Percentiles rank a stretch among this genome's conserved stretches.
Conservation (phyloP, 2,113 vertebrate species). For the Mola mola region DNA sequence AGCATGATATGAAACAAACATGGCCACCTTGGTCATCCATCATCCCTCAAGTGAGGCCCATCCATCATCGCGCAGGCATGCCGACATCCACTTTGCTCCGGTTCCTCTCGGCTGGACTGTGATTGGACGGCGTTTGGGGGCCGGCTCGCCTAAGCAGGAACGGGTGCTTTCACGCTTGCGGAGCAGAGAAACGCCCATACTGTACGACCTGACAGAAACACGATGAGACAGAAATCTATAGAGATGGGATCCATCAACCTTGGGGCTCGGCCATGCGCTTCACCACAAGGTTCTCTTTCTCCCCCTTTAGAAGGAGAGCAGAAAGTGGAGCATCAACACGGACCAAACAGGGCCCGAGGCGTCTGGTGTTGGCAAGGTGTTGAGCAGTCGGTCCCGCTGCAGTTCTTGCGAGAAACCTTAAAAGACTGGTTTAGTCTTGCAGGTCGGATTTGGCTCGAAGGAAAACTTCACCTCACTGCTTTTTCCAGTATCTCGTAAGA, state of each 20-base stretch:
- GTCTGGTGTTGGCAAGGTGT: background rate
- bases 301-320: background rate
- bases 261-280: constrained; percentile 1
- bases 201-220: constrained; percentile 60
- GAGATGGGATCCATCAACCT: constrained; percentile 58
- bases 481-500: background rate
- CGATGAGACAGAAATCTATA: constrained; percentile 52
- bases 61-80: constrained; percentile 71
- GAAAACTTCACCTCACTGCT: background rate
- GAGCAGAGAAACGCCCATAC: constrained; percentile 48
- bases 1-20: constrained; percentile 72
- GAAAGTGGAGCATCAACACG: constrained; percentile 2
- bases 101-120: constrained; percentile 71
- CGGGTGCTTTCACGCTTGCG: constrained; percentile 52
- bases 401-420: background rate
- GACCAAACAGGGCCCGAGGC: constrained; percentile 8
- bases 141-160: constrained; percentile 23
- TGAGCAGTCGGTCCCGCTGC: background rate
- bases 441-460: constrained; percentile 8
- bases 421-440: background rate
- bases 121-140: constrained; percentile 54
- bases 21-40: constrained; percentile 71
- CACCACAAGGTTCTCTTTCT: constrained; percentile 8
- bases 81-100: constrained; percentile 73
- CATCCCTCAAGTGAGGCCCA: constrained; percentile 73